These are phyloP conservation scores for Megaceryle maxima DNA, from an alignment of 2,113 vertebrate genomes.

Conservation along the genomic window DNA sequence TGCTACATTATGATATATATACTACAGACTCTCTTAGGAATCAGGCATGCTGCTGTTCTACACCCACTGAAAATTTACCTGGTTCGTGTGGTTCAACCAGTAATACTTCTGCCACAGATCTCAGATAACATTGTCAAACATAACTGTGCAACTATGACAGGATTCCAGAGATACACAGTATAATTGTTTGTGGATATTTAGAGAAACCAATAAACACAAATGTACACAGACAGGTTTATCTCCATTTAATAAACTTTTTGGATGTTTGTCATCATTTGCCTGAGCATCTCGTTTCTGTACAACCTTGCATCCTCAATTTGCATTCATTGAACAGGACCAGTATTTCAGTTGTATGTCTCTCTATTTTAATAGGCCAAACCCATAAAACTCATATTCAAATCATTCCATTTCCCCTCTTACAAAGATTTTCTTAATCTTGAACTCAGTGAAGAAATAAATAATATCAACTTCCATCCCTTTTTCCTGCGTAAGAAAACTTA, in stretches of 20 bases:
- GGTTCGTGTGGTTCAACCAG: fast-evolving
- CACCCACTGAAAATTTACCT: neutral
- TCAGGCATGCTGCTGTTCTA: neutral
- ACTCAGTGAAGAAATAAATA: neutral
- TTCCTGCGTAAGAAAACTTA: neutral
- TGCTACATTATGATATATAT: neutral
- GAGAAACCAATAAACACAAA: neutral
- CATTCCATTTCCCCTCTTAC: neutral
- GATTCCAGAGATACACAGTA: neutral
- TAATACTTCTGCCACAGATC: neutral
- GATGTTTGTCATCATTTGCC: neutral
- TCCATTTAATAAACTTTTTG: neutral
- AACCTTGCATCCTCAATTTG: neutral
- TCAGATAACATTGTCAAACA: neutral
- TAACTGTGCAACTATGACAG: neutral
- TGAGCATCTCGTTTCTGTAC: neutral
- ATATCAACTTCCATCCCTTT: neutral
- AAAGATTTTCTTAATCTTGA: neutral
- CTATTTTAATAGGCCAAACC: neutral
- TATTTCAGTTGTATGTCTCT: neutral
- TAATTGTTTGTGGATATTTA: neutral
- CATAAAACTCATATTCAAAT: neutral
- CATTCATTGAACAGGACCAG: neutral
- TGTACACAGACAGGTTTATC: neutral
- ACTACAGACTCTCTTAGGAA: neutral